Percentiles rank a stretch among this genome's conserved stretches.
Conservation (phyloP, 2,113 vertebrate genomes). For the Oostethus manadensis region DNA sequence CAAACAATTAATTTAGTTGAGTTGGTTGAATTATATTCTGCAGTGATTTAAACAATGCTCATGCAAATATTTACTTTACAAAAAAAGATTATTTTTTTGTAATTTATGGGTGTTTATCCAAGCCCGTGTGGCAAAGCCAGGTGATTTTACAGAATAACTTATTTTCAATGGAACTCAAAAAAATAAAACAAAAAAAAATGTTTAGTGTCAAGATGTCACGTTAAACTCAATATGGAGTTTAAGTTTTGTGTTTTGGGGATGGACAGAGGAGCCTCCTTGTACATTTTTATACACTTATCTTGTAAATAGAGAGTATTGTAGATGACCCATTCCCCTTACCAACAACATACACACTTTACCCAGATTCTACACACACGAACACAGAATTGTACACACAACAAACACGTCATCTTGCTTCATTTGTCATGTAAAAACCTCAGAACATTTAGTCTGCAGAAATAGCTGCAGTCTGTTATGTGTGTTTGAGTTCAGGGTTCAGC, state of each 20-base stretch:
- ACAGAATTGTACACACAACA: slow-evolving; percentile 40
- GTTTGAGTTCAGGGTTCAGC: slow-evolving; percentile 20
- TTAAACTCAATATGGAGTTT: slow-evolving; percentile 26
- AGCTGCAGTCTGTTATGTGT: slow-evolving; percentile 19
- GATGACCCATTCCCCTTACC: slow-evolving; percentile 24
- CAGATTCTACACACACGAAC: slow-evolving; percentile 11
- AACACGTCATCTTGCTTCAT: slow-evolving; percentile 26
- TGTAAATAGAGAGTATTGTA: slow-evolving; percentile 67
- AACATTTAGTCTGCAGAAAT: slow-evolving; percentile 36
- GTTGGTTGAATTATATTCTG: slow-evolving; percentile 15
- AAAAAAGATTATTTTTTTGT: slow-evolving; percentile 58
- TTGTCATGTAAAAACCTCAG: slow-evolving; percentile 18
- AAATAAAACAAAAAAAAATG: slow-evolving; percentile 24
- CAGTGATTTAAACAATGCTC: slow-evolving; percentile 39
- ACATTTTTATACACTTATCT: slow-evolving; percentile 69
- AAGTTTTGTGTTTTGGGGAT: slow-evolving; percentile 38
- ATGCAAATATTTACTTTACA: slow-evolving; percentile 31
- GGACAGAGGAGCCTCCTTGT: slow-evolving; percentile 57
- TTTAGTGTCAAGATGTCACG: slow-evolving; percentile 33
- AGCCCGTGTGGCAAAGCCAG: slow-evolving; percentile 44
- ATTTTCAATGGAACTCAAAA: slow-evolving; percentile 56
- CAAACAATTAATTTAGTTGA: not conserved
- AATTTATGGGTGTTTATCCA: slow-evolving; percentile 49
- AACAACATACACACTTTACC: slow-evolving; percentile 12
- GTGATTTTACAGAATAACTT: slow-evolving; percentile 63